Evolutionary conservation across 2,113 vertebrate species (phyloP).

Genomic region (Centrocercus urophasianus): DNA sequence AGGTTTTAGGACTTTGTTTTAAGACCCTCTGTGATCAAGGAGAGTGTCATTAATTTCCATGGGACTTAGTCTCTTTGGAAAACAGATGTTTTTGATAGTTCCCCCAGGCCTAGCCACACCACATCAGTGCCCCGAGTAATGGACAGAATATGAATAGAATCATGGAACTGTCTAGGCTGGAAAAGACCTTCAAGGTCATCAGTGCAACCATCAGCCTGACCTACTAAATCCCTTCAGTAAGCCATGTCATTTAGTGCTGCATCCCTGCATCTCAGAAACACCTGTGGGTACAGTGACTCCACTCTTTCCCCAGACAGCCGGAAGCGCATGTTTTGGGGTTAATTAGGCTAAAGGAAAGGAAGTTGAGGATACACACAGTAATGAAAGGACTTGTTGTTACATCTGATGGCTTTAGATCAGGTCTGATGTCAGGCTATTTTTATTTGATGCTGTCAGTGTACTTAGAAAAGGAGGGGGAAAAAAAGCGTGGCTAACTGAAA

Average conservation of each 20-base stretch:
- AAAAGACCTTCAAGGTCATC: not conserved
- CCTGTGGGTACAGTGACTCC: not conserved
- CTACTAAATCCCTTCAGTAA: not conserved
- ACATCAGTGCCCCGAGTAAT: accelerated
- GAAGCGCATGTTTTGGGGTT: not conserved
- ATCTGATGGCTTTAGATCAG: not conserved
- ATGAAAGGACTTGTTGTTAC: not conserved
- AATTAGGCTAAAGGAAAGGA: not conserved
- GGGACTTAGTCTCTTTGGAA: not conserved
- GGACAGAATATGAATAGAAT: not conserved
- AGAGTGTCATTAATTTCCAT: accelerated
- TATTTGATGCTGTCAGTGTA: not conserved
- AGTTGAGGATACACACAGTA: not conserved
- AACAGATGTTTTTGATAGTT: not conserved
- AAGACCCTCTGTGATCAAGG: not conserved
- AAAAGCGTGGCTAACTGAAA: not conserved
- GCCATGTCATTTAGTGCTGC: not conserved
- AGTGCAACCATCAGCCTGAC: not conserved
- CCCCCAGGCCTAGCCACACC: accelerated
- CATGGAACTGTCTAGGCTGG: not conserved
- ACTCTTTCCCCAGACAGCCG: not conserved
- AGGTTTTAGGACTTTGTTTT: not conserved
- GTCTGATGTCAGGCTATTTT: not conserved
- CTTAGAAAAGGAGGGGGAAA: not conserved
- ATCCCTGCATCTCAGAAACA: not conserved